These are phyloP conservation scores for Malurus alboscapulatus DNA, from an alignment of 2,113 vertebrate species.

Conservation along the genomic window DNA sequence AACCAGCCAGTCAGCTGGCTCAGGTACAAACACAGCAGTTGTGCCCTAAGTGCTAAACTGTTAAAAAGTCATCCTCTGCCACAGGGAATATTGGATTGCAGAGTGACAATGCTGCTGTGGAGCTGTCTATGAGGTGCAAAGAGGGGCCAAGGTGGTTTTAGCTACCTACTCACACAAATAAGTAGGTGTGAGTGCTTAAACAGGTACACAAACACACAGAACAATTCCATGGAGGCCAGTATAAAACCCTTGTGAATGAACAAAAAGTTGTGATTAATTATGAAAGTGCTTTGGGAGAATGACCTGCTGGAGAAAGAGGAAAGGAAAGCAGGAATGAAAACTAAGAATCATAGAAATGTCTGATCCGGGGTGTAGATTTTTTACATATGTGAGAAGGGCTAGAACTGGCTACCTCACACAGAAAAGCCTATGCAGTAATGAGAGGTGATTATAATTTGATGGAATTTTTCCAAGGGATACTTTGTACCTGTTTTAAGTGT, in stretches of 20 bases:
- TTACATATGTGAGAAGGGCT: neutral
- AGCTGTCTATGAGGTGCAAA: neutral
- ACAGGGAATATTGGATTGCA: neutral
- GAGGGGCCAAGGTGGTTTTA: neutral
- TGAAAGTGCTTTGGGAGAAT: neutral
- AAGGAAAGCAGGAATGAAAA: neutral
- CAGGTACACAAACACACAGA: neutral
- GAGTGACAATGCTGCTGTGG: neutral
- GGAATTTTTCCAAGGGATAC: neutral
- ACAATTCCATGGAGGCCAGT: neutral
- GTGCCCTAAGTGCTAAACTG: neutral
- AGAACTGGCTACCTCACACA: neutral
- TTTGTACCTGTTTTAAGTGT: constrained; percentile 3
- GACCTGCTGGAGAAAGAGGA: neutral
- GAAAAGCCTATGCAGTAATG: neutral
- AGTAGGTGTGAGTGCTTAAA: neutral
- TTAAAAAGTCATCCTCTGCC: neutral
- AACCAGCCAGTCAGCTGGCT: neutral
- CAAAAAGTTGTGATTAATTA: neutral
- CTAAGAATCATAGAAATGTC: neutral
- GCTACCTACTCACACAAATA: neutral
- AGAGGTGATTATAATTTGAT: neutral
- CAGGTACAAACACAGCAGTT: neutral
- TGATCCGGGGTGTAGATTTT: neutral
- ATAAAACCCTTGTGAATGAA: neutral